phyloP scores from a whole-genome alignment of 2,797 vertebrate genomes.

The Morelia viridis region DNA sequence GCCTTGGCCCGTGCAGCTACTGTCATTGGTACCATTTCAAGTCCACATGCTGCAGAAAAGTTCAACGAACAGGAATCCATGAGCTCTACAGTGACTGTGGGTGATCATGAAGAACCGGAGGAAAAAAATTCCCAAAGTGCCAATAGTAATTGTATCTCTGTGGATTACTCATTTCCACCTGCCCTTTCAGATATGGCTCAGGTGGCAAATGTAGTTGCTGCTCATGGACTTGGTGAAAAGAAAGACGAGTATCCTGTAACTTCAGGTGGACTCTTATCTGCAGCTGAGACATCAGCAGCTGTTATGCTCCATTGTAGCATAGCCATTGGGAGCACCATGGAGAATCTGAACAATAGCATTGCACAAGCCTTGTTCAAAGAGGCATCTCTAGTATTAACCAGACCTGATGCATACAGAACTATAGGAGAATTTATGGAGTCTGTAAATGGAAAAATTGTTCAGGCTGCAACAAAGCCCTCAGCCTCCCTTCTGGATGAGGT shows the following conservation, averaged over 20 bases:
- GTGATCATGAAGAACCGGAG: constrained; percentile 58
- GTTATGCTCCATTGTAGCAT: constrained; percentile 79
- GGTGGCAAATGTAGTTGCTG: constrained; percentile 87
- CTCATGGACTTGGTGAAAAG: constrained; percentile 81
- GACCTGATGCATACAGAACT: constrained; percentile 79
- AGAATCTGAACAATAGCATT: constrained; percentile 82
- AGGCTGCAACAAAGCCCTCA: constrained; percentile 80
- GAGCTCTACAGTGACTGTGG: constrained; percentile 19
- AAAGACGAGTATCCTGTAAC: constrained; percentile 73
- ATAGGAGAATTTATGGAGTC: constrained; percentile 85
- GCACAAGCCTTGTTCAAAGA: constrained; percentile 87
- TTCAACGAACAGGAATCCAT: constrained; percentile 76
- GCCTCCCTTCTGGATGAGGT: constrained; percentile 74
- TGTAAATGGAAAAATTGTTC: constrained; percentile 83
- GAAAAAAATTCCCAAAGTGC: constrained; percentile 44
- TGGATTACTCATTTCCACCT: constrained; percentile 85
- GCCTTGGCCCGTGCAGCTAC: constrained; percentile 92
- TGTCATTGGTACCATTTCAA: constrained; percentile 91
- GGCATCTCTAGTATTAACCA: constrained; percentile 81
- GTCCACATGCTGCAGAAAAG: constrained; percentile 85
- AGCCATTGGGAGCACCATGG: constrained; percentile 78
- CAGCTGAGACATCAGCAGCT: constrained; percentile 80
- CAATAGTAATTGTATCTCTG: constrained; percentile 38
- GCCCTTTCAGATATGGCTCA: constrained; percentile 91
- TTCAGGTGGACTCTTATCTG: constrained; percentile 79